phyloP scores from a whole-genome alignment of 2,113 vertebrate genomes.

The Calypte anna region DNA sequence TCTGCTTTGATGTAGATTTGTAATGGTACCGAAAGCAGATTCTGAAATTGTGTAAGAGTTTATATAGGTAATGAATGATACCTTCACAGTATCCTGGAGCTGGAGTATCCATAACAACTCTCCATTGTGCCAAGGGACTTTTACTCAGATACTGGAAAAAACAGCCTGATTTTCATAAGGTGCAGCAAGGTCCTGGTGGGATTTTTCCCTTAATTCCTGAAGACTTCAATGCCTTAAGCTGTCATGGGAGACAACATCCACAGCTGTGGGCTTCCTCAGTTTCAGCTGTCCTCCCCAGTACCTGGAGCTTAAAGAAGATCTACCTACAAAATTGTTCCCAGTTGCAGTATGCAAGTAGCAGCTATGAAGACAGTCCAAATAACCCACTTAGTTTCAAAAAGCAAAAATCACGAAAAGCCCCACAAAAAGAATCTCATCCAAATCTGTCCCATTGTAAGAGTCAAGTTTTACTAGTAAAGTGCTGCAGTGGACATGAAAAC shows the following conservation, averaged over 20 bases:
- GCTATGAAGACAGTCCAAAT: background rate
- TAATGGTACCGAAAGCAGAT: background rate
- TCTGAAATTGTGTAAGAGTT: background rate
- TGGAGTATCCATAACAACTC: slow-evolving; percentile 63
- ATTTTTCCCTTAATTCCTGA: background rate
- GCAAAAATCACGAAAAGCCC: background rate
- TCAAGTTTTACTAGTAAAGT: background rate
- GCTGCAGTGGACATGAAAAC: background rate
- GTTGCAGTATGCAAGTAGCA: background rate
- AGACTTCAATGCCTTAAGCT: background rate
- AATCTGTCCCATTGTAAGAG: background rate
- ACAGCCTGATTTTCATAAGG: background rate
- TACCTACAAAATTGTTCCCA: background rate
- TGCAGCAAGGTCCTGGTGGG: background rate
- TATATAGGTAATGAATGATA: background rate
- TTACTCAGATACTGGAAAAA: background rate
- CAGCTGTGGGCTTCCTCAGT: background rate
- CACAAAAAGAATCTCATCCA: background rate
- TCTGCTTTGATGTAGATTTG: slow-evolving; percentile 41
- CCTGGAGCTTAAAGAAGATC: background rate
- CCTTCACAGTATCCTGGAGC: background rate
- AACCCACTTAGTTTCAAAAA: background rate
- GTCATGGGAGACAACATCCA: background rate
- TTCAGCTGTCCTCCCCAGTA: background rate
- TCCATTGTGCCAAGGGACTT: background rate